These are phyloP conservation scores for Thamnophis sirtalis DNA, from an alignment of 2,113 vertebrate genomes.

Conservation along the genomic window DNA sequence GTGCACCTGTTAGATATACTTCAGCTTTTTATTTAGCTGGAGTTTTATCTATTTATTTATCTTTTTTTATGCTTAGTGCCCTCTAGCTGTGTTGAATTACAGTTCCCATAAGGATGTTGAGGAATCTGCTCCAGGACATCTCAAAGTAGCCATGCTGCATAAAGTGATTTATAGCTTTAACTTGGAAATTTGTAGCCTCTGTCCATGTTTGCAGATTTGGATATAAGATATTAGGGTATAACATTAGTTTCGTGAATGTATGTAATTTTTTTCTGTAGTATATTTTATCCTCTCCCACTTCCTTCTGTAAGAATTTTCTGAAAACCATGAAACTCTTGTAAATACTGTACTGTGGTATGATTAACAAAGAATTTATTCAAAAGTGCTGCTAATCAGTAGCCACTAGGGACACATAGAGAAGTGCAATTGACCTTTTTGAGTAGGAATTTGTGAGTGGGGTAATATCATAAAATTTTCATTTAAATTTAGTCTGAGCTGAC, in stretches of 20 bases:
- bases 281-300: background rate
- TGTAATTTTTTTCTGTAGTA: background rate
- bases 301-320: background rate
- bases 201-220: background rate
- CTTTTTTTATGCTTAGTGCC: background rate
- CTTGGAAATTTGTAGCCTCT: background rate
- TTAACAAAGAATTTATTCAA: background rate
- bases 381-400: background rate
- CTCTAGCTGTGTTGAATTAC: background rate
- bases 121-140: background rate
- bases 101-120: background rate
- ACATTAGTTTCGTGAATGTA: background rate
- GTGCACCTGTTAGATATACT: background rate
- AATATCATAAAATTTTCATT: background rate
- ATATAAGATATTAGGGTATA: background rate
- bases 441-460: background rate
- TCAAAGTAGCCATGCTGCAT: background rate
- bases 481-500: background rate
- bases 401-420: background rate
- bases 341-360: background rate
- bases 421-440: background rate
- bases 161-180: background rate
- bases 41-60: background rate
- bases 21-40: background rate
- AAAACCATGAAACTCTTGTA: background rate